Base-by-base conservation (phyloP, 1,140 invertebrate genomes). In the Hormaphis cornu region DNA sequence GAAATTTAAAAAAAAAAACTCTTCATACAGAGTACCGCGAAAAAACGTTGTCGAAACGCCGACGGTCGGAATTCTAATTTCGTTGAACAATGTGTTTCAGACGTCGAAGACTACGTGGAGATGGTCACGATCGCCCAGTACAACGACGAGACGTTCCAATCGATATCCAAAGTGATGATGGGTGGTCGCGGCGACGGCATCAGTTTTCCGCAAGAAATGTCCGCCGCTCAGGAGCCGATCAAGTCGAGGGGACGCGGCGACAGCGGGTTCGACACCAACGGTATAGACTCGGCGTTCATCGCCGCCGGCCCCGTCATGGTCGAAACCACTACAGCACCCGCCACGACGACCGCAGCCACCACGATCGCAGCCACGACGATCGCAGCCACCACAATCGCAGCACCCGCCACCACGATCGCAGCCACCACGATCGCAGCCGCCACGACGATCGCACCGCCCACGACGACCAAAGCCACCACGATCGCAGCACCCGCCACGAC, bases 331-430 rank as follows among this genome's bases (percentile, higher is more conserved):
- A 79, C 7, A 72, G 59, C 24, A 53, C 70, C 42, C 71, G 69
- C 53, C 40, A 70, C 69, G 20, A n/a, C 24, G 4, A 33, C 22
- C 18, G 14, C 20, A 5, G 16, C 4, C 4, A 44, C 44, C 33
- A 46, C 72, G 69, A 33, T 81, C 84, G 82, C 81, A 81, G 73
- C 80, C 83, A 48, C 20, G 80, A 82, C 24, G 83, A 82, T 73
- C 76, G 80, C 56, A 82, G 84, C 74, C 75, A 80, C 53, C 71
- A 76, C 28, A 73, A 76, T 40, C 78, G 77, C 54, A 40, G 71
- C 71, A 37, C 81, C 81, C 81, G 74, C 79, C 83, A 48, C 22
- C 80, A 82, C 20, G 83, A 83, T 73, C 76, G 80, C 58, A 82
- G 84, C 74, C 76, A 79, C 48, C 70, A 76, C 26, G 74, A 77